phyloP scores from a whole-genome alignment of 2,888 invertebrate species.

The Cyrtodaria siliqua region DNA sequence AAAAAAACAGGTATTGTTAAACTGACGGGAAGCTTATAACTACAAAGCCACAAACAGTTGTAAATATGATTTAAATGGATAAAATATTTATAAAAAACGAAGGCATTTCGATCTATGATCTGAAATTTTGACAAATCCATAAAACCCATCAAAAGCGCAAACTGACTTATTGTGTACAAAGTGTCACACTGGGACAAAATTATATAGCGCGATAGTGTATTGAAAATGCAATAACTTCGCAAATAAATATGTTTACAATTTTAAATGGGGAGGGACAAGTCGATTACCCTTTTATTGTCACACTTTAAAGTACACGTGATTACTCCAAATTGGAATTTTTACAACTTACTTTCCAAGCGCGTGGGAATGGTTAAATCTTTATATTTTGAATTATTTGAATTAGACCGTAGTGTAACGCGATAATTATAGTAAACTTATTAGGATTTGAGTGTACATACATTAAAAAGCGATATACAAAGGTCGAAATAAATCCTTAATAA shows the following conservation, averaged over 20 bases:
- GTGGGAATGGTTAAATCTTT: not conserved
- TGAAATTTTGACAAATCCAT: too few relatives aligned
- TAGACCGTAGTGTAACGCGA: too few relatives aligned
- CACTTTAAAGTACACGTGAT: slow-evolving; percentile 12
- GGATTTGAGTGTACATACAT: too few relatives aligned
- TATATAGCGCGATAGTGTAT: not conserved
- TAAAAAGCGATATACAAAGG: too few relatives aligned
- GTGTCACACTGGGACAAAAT: not conserved
- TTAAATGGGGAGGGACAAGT: slow-evolving; percentile 26
- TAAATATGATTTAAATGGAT: too few relatives aligned
- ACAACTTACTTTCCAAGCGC: not conserved
- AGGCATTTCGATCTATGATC: too few relatives aligned
- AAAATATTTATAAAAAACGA: too few relatives aligned
- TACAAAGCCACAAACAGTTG: too few relatives aligned
- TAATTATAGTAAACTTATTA: too few relatives aligned
- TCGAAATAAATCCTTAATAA: too few relatives aligned
- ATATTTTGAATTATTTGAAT: not conserved
- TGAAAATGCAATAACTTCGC: not conserved
- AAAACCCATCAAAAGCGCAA: not conserved
- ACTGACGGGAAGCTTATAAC: too few relatives aligned
- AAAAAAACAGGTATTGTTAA: too few relatives aligned
- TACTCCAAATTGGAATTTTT: not conserved
- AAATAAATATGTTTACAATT: slow-evolving; percentile 7
- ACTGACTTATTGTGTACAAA: not conserved
- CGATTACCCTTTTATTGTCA: slow-evolving; percentile 38